Evolutionary conservation across 2,797 vertebrate species (phyloP).

Genomic region (Rhinophrynus dorsalis): DNA sequence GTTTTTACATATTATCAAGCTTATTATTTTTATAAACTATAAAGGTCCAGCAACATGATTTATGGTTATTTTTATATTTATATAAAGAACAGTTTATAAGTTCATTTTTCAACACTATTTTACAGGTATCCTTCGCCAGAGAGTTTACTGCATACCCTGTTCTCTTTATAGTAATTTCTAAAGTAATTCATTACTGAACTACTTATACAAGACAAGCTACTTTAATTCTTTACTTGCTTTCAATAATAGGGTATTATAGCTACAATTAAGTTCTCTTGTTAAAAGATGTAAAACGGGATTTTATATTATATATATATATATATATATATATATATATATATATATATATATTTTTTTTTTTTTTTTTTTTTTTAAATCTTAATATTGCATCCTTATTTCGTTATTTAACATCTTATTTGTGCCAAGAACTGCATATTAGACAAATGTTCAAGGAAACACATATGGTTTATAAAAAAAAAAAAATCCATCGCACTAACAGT

Average conservation of each 20-base stretch:
- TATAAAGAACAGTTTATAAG: slow-evolving; percentile 62
- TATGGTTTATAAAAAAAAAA: too few species aligned
- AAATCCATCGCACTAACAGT: too few species aligned
- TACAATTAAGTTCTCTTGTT: slow-evolving; percentile 34
- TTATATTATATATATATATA: too few species aligned
- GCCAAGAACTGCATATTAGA: too few species aligned
- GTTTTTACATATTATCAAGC: neutral
- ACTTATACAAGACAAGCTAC: slow-evolving; percentile 17
- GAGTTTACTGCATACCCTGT: neutral
- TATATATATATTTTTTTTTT: too few species aligned
- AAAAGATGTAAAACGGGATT: slow-evolving; percentile 29
- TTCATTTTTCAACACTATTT: neutral
- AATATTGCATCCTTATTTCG: neutral
- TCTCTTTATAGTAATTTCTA: slow-evolving; percentile 9
- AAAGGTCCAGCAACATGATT: neutral
- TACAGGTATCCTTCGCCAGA: neutral
- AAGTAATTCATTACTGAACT: neutral
- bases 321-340: too few species aligned
- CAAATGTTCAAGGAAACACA: too few species aligned
- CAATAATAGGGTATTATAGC: slow-evolving; percentile 47
- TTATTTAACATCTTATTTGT: neutral
- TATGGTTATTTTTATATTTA: slow-evolving; percentile 47
- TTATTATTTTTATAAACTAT: neutral
- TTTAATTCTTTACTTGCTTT: slow-evolving; percentile 40
- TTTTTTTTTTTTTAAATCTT: too few species aligned